Evolutionary conservation across 2,888 invertebrate species (phyloP).

Genomic region (Mythimna lalbum): DNA sequence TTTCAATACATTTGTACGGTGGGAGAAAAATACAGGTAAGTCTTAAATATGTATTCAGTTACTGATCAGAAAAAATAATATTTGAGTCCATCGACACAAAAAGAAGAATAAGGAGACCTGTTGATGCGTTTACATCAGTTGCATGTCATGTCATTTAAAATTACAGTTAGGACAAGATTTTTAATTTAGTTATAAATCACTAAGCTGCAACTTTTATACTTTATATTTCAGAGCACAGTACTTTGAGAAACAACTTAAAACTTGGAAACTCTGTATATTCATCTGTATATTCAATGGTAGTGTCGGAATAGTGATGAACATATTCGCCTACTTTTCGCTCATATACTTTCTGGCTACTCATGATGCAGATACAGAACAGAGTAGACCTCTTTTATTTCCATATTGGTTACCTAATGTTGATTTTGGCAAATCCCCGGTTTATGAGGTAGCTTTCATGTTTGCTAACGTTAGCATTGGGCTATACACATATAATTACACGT

Average conservation of each 20-base stretch:
- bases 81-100: no score
- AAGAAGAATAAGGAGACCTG: background rate
- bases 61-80: no score
- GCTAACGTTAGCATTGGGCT: slow-evolving; percentile 63
- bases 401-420: slow-evolving; percentile 74
- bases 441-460: slow-evolving; percentile 73
- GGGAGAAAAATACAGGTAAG: slow-evolving; percentile 47
- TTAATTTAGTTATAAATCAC: background rate
- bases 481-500: slow-evolving; percentile 71
- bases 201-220: background rate
- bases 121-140: no score
- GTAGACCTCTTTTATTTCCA: slow-evolving; percentile 76
- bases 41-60: background rate
- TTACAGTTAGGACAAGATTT: background rate
- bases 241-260: slow-evolving; percentile 73
- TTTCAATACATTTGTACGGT: slow-evolving; percentile 73
- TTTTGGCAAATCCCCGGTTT: slow-evolving; percentile 72
- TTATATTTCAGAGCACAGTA: slow-evolving; percentile 69
- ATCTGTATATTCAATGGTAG: slow-evolving; percentile 62
- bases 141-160: background rate
- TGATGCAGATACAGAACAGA: slow-evolving; percentile 59
- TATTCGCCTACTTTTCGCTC: slow-evolving; percentile 60
- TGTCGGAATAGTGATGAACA: slow-evolving; percentile 63
- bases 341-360: slow-evolving; percentile 66
- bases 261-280: slow-evolving; percentile 73